phyloP scores from a whole-genome alignment of 2,797 vertebrate genomes.

The Alectoris magna region DNA sequence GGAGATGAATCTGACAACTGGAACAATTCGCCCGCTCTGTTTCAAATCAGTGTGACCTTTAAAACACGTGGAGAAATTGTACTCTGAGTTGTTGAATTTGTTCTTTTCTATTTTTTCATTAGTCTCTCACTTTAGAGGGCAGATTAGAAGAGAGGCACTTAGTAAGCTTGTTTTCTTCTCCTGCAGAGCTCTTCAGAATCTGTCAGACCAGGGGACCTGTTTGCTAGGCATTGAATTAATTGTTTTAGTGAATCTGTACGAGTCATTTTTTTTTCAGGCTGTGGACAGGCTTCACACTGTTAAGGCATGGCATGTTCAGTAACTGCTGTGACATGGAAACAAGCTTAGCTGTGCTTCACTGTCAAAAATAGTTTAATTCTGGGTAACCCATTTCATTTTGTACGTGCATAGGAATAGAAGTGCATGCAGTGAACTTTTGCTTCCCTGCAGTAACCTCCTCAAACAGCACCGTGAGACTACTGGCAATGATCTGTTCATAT shows the following conservation, averaged over 20 bases:
- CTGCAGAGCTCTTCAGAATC: slow-evolving; percentile 4
- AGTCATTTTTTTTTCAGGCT: neutral
- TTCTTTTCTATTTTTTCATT: slow-evolving; percentile 11
- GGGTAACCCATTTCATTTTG: neutral
- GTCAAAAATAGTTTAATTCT: neutral
- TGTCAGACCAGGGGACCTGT: neutral
- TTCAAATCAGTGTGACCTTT: slow-evolving; percentile 36
- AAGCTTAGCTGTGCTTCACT: neutral
- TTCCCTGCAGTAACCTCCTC: neutral
- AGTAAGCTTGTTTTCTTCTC: neutral
- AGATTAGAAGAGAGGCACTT: neutral
- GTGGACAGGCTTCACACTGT: neutral
- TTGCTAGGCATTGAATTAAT: slow-evolving; percentile 4
- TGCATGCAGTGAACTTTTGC: neutral
- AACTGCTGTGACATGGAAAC: neutral
- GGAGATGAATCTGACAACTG: neutral
- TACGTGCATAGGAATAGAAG: neutral
- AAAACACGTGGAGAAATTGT: neutral
- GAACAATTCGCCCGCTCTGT: neutral
- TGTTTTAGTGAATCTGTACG: neutral
- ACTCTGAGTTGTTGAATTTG: neutral
- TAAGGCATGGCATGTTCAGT: neutral
- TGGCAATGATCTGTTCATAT: neutral
- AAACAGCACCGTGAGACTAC: neutral
- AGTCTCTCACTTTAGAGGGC: neutral